A percentile compares a stretch with the other conserved stretches of the same genome.
These are phyloP conservation scores for Tychaedon coryphoeus DNA, from an alignment of 2,113 vertebrate species.

Conservation along the genomic window DNA sequence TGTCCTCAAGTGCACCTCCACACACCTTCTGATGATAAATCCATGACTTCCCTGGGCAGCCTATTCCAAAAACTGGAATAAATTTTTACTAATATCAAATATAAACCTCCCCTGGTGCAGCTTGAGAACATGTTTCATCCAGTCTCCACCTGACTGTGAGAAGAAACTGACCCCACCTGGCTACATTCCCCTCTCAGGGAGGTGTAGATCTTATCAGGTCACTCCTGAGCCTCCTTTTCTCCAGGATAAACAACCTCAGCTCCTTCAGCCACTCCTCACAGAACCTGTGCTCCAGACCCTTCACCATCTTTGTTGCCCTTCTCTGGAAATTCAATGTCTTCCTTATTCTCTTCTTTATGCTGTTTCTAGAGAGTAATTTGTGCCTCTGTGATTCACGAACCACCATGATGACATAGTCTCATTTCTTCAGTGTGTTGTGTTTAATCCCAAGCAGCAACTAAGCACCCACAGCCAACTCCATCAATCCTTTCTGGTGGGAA, in stretches of 20 bases:
- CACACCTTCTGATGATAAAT: not conserved
- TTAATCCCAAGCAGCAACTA: not conserved
- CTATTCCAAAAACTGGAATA: not conserved
- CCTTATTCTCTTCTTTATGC: not conserved
- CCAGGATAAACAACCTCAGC: not conserved
- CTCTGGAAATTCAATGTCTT: not conserved
- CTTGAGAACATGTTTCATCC: not conserved
- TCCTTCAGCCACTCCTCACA: not conserved
- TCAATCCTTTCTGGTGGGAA: not conserved
- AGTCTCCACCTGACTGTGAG: not conserved
- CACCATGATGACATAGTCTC: fast-evolving
- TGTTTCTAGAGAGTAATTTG: not conserved
- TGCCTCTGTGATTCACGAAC: not conserved
- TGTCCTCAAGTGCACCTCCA: too few species aligned
- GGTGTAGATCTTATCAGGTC: not conserved
- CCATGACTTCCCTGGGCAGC: not conserved
- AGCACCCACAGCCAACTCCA: not conserved
- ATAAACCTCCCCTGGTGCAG: not conserved
- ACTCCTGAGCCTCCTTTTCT: not conserved
- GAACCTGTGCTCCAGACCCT: not conserved
- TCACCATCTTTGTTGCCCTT: not conserved
- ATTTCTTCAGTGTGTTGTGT: not conserved
- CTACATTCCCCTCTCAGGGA: not conserved
- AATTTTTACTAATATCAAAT: not conserved
- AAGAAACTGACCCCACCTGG: not conserved